These are phyloP conservation scores for Leontocebus nigricollis DNA, from an alignment of 2,797 vertebrate species.

Conservation along the genomic window DNA sequence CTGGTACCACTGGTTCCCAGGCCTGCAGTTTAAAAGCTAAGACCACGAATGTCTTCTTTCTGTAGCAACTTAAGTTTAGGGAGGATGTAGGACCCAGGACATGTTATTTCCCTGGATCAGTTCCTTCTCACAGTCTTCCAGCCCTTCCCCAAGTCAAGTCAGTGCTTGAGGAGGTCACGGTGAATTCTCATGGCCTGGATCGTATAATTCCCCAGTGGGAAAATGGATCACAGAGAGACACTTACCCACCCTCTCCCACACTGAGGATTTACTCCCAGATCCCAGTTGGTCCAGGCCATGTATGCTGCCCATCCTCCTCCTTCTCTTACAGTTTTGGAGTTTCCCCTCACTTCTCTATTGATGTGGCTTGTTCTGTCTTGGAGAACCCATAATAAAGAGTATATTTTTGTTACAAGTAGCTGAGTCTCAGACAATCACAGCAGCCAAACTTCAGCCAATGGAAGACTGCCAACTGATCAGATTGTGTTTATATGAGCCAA, in stretches of 20 bases:
- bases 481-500: background rate
- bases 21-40: background rate
- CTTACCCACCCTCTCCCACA: background rate
- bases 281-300: background rate
- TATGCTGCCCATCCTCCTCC: background rate
- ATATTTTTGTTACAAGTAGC: background rate
- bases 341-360: background rate
- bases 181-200: background rate
- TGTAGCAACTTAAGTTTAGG: background rate
- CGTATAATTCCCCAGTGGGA: background rate
- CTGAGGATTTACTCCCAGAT: background rate
- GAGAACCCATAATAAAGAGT: background rate
- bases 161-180: background rate
- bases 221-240: background rate
- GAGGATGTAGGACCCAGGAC: background rate
- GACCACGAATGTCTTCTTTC: background rate
- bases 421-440: background rate
- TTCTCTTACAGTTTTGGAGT: background rate
- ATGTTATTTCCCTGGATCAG: background rate
- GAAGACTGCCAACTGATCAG: background rate
- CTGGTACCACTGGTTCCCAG: background rate
- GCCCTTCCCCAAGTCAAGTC: background rate
- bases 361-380: background rate
- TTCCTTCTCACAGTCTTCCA: background rate
- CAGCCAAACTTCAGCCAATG: background rate